Conservation (phyloP, 2,113 vertebrate species). For the Heterotilapia buettikoferi region DNA sequence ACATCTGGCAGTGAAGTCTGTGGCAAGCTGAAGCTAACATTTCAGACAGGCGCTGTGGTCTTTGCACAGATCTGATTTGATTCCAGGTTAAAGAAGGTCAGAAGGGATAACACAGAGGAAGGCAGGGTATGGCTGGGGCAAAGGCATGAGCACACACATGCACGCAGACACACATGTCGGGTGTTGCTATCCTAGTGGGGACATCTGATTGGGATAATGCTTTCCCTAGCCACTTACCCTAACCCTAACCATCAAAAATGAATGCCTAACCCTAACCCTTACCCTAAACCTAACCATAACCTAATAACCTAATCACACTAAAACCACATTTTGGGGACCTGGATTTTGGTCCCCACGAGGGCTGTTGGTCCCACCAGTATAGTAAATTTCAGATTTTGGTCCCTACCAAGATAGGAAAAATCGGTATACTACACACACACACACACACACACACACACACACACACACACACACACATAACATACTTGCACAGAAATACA, state of each 20-base stretch:
- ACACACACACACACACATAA: background rate
- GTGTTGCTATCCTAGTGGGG: background rate
- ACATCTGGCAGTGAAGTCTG: conserved; percentile 43
- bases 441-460: no score
- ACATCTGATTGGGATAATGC: background rate
- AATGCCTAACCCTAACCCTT: background rate
- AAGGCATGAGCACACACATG: background rate
- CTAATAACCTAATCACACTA: background rate
- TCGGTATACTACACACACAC: background rate
- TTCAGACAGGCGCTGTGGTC: conserved; percentile 2
- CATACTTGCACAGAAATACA: background rate
- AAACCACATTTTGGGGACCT: background rate
- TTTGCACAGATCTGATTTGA: conserved; percentile 48
- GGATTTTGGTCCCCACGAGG: background rate
- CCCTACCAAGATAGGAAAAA: background rate
- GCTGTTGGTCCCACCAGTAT: background rate
- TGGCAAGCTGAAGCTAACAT: conserved; percentile 31
- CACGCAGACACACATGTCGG: background rate
- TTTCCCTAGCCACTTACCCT: background rate
- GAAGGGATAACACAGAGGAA: conserved; percentile 5
- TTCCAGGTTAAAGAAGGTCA: conserved; percentile 46
- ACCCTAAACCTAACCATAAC: background rate
- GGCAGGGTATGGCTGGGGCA: background rate
- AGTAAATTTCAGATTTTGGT: background rate
- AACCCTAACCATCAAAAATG: background rate